Base-by-base conservation (phyloP, 2,113 vertebrate genomes). In the Carassius gibelio region DNA sequence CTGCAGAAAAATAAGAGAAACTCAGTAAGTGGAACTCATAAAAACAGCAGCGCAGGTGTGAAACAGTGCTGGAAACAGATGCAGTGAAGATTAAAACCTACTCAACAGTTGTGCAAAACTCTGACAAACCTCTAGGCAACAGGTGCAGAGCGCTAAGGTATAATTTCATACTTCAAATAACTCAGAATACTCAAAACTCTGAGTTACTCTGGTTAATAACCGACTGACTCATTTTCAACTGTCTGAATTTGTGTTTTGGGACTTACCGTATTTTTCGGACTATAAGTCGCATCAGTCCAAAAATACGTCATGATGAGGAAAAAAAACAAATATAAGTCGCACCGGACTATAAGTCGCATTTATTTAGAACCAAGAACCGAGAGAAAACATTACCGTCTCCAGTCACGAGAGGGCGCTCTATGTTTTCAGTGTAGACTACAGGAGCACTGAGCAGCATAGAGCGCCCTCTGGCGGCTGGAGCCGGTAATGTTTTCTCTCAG, bases 1-100 rank as follows among this genome's bases (percentile, higher is more conserved):
- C 98, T 99, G 84, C 42, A 62, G 6, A 48, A 45, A 75, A 30
- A 87, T 38, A 21, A 23, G 1, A 75, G n/a, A 23, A n/a, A 26
- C 6, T 79, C 26, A 8, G 14, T 75, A 23, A 75, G 45, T 30
- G 26, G 64, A 66, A 66, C 64, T 66, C 26, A 30, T 68, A 68
- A 68, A 68, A 68, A 36, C 48, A 76, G n/a, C n/a, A 1, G 50
- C 9, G 4, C 75, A 55, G 50, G 26, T 36, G 75, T 57, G 75
- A 57, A 8, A 66, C 2, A 30, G 3, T 26, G 8, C 50, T 76
- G 48, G 75, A 34, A 52, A 77, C 26, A 76, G 50, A 34, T 21
- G 50, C 50, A n/a, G 5, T 34, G 26, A 68, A 68, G 64, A 68
- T 34, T 34, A 5, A 17, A 68, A 68, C 13, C 14, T 68, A 36